Conservation (phyloP, 2,888 invertebrate species). For the Drosophila vallismaia region DNA sequence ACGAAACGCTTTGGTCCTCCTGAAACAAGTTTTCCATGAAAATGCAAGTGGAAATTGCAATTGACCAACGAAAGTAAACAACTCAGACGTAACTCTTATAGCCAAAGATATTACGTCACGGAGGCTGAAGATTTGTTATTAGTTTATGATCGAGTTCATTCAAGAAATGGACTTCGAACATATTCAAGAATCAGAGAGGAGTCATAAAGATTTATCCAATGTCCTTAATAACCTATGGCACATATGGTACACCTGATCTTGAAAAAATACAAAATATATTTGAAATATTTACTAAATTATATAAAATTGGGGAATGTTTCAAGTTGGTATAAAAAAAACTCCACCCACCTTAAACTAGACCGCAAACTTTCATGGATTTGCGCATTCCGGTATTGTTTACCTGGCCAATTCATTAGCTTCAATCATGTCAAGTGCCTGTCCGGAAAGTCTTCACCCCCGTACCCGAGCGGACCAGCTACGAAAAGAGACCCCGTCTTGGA, state of each 20-base stretch:
- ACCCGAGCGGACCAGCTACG: not conserved
- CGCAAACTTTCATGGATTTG: slow-evolving; percentile 7
- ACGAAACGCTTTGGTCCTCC: slow-evolving; percentile 65
- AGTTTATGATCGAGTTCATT: slow-evolving; percentile 30
- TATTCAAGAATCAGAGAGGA: no score
- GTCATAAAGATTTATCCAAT: no score
- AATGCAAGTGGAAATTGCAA: slow-evolving; percentile 35
- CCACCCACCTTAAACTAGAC: not conserved
- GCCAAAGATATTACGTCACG: slow-evolving; percentile 30
- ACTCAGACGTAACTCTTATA: slow-evolving; percentile 44
- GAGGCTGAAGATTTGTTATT: slow-evolving; percentile 9
- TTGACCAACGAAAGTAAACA: slow-evolving; percentile 39
- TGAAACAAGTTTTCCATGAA: slow-evolving; percentile 66
- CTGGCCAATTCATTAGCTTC: slow-evolving; percentile 31
- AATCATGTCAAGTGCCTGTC: slow-evolving; percentile 12
- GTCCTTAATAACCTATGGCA: no score
- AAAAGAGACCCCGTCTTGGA: slow-evolving; percentile 17
- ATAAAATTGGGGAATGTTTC: not conserved
- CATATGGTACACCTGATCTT: no score
- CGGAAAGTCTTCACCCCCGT: slow-evolving; percentile 1
- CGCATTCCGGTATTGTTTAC: slow-evolving; percentile 27
- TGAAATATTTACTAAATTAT: not conserved
- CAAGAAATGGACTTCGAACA: not conserved
- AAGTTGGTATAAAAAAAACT: not conserved
- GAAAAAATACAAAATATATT: not conserved